A percentile compares a stretch with the other conserved stretches of the same genome.
phyloP scores from a whole-genome alignment of 2,113 vertebrate species.

The Microcebus murinus region DNA sequence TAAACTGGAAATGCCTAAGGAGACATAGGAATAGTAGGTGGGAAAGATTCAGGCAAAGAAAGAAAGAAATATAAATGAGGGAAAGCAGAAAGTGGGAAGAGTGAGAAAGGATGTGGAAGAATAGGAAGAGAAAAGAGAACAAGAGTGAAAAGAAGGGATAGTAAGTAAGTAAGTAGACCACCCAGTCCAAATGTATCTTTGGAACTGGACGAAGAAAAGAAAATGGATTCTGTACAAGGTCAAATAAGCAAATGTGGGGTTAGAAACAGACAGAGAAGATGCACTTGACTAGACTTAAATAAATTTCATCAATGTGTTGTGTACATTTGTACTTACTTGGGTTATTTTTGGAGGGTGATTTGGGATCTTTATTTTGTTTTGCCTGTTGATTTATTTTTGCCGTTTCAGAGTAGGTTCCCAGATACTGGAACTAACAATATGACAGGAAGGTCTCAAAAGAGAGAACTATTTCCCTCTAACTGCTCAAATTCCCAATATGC shows the following conservation, averaged over 20 bases:
- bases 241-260: neutral
- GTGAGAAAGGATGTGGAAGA: neutral
- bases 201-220: neutral
- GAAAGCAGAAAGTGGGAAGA: neutral
- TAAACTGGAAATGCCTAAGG: neutral
- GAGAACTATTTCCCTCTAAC: neutral
- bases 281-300: neutral
- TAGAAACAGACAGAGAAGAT: neutral
- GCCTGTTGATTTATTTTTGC: neutral
- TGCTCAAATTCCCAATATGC: neutral
- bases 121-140: neutral
- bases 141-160: neutral
- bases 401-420: neutral
- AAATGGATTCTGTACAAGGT: neutral
- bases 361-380: neutral
- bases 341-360: neutral
- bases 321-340: neutral
- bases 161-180: neutral
- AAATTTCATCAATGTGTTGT: neutral
- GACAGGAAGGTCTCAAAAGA: constrained; percentile 18
- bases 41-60: neutral
- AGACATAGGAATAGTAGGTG: neutral
- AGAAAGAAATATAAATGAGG: neutral
- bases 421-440: neutral
- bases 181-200: neutral